Conservation (phyloP, 2,113 vertebrate genomes). For the Chelonoidis abingdonii region DNA sequence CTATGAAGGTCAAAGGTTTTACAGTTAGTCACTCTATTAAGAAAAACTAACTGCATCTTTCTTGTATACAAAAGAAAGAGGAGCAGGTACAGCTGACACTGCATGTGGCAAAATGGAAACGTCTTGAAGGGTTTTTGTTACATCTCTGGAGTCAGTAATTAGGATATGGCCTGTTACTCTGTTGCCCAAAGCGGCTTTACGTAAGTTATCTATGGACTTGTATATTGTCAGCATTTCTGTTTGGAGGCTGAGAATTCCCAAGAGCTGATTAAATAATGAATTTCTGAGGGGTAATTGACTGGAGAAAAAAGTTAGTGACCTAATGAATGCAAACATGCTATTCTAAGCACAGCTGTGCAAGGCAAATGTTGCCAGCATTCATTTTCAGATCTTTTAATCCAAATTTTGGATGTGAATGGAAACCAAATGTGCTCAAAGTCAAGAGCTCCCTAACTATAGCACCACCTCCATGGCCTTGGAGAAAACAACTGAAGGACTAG, state of each 20-base stretch:
- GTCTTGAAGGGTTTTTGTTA: background rate
- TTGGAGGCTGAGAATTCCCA: background rate
- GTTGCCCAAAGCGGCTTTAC: background rate
- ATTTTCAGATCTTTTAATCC: background rate
- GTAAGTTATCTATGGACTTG: background rate
- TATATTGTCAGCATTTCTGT: background rate
- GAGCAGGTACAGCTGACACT: background rate
- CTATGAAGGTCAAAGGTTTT: constrained; percentile 14
- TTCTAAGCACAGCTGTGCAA: background rate
- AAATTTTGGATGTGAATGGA: background rate
- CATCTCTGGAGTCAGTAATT: background rate
- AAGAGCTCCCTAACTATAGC: accelerated
- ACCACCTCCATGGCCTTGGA: accelerated
- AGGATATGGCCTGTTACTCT: background rate
- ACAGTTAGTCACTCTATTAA: background rate
- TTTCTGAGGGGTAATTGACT: background rate
- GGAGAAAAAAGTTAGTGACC: background rate
- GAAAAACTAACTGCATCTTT: background rate
- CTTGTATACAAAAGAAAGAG: constrained; percentile 7
- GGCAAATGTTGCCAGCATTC: background rate
- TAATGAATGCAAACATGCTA: background rate
- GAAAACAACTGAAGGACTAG: accelerated
- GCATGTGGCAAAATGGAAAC: background rate
- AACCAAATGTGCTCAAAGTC: background rate
- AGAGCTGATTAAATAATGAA: background rate